Conservation (phyloP, 2,797 vertebrate genomes). For the Notoglanidium macrostoma region DNA sequence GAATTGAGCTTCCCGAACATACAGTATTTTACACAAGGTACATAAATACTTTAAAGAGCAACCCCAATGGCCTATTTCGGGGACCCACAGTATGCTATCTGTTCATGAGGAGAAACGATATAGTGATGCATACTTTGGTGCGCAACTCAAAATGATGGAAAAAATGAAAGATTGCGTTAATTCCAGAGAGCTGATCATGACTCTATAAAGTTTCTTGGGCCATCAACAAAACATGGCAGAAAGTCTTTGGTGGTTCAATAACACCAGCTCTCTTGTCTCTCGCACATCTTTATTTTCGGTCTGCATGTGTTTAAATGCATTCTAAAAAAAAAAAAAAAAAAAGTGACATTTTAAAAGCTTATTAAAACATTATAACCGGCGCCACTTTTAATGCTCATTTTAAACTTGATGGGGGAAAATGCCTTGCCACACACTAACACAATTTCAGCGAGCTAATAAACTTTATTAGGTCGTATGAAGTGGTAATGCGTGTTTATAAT, state of each 20-base stretch:
- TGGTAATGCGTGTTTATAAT: constrained; percentile 4
- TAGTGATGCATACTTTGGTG: neutral
- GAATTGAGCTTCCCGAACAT: neutral
- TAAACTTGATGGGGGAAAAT: neutral
- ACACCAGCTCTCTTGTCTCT: neutral
- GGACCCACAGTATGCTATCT: neutral
- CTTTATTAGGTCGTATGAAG: neutral
- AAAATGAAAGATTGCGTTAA: neutral
- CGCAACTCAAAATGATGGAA: neutral
- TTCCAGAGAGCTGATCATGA: neutral
- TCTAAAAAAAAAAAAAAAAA: neutral
- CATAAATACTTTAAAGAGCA: neutral
- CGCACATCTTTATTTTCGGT: neutral
- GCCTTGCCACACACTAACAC: neutral
- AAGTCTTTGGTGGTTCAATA: neutral
- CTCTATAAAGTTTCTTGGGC: neutral
- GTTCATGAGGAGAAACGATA: neutral
- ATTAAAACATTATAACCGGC: neutral
- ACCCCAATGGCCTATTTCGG: too few relatives aligned
- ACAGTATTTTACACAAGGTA: neutral
- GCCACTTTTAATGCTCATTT: neutral
- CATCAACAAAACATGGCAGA: neutral
- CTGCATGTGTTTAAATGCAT: neutral
- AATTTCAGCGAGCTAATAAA: neutral
- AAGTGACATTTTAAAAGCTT: neutral